Evolutionary conservation across 1,140 invertebrate species (phyloP).

Genomic region (Popillia japonica): DNA sequence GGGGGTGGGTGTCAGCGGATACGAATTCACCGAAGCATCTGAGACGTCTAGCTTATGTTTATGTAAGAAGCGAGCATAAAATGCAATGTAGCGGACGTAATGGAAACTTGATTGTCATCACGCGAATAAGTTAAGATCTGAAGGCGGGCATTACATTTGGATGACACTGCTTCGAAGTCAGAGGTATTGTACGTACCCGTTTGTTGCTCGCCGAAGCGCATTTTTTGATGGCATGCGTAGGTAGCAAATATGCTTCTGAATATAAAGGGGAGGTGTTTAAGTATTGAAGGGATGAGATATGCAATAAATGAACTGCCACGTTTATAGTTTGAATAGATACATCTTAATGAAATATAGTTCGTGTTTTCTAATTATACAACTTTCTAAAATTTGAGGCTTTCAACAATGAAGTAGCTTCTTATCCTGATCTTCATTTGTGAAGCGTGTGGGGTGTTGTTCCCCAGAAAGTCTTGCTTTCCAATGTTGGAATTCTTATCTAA

Average conservation of each 20-base stretch:
- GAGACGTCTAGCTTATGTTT: conserved; percentile 11
- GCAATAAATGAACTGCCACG: no score
- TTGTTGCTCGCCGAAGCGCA: neutral
- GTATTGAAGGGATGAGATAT: no score
- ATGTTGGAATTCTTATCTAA: no score
- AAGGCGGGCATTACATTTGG: neutral
- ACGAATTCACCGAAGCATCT: neutral
- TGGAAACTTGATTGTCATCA: conserved; percentile 22
- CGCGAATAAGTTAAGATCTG: conserved; percentile 13
- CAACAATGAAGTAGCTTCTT: no score
- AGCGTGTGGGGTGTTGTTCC: no score
- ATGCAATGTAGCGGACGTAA: conserved; percentile 25
- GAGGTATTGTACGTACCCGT: neutral
- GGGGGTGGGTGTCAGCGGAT: neutral
- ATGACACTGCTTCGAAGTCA: neutral
- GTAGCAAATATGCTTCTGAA: neutral
- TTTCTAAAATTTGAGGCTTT: no score
- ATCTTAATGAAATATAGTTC: no score
- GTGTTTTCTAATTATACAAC: no score
- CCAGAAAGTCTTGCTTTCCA: no score
- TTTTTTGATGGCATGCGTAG: neutral
- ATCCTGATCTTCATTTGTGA: no score
- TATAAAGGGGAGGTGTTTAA: no score
- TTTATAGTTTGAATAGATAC: no score
- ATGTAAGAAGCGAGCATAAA: conserved; percentile 32